These are phyloP conservation scores for Hapalemur alaotrensis DNA, from an alignment of 2,797 vertebrate species.

Conservation along the genomic window DNA sequence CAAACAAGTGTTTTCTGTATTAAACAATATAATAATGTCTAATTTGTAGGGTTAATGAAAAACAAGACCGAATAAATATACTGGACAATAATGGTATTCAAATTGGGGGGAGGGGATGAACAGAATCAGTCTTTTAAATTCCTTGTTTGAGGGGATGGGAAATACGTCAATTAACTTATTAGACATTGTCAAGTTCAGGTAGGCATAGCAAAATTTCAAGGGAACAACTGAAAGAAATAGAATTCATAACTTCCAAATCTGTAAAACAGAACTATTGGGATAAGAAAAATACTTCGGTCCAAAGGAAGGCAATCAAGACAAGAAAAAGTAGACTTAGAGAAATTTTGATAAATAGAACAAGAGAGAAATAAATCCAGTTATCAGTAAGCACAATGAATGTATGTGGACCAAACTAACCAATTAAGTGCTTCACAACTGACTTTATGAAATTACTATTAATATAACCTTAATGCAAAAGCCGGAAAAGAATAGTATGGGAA, in stretches of 20 bases:
- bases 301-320: not conserved
- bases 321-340: not conserved
- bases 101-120: not conserved
- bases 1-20: not conserved
- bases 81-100: not conserved
- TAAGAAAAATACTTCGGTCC: not conserved
- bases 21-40: not conserved
- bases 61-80: not conserved
- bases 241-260: not conserved
- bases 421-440: not conserved
- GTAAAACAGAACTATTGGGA: not conserved
- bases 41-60: conserved; percentile 1
- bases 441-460: not conserved
- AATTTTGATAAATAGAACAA: not conserved
- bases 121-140: not conserved
- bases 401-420: not conserved
- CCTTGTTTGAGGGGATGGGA: not conserved
- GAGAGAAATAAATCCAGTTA: not conserved
- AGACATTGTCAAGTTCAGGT: not conserved
- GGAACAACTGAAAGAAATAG: not conserved
- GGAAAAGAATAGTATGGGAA: not conserved
- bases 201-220: conserved; percentile 8
- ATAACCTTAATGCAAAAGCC: not conserved
- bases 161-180: not conserved
- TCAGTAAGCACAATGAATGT: conserved; percentile 23